Base-by-base conservation (phyloP, 1,140 invertebrate genomes). In the Theocolax elegans region DNA sequence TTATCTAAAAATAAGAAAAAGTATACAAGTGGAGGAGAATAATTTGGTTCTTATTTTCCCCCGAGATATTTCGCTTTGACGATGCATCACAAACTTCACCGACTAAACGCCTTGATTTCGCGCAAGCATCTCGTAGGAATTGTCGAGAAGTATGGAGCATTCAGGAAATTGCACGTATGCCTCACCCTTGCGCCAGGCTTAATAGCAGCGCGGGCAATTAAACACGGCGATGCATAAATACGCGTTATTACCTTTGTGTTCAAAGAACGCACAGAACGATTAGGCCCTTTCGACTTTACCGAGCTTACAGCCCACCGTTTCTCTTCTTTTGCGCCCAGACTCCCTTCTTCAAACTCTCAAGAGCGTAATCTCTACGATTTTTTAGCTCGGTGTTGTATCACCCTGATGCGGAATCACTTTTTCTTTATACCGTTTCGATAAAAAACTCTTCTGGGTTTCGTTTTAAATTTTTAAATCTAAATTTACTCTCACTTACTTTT, bases 241-340 rank as follows among this genome's bases (percentile, higher is more conserved):
- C 77, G 75, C 76, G 79, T 79, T 82, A 76, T 82, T 81, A 82
- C 79, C 79, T 79, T 79, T 79, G 73, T 62, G 74, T 72, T 80
- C 79, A 81, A 81, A 81, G 78, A 74, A 75, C 53, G 59, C 58
- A 44, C 72, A 60, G 72, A 69, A 53, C 77, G 75, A 78, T 80
- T 80, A 80, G 75, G 76, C 74, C 74, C 76, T 77, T 63, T 56
- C 63, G 60, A 46, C 59, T 56, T 64, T 63, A 38, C 12, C 27
- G 23, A 64, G 60, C 51, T 48, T 44, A 31, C 31, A 54, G 6
- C 29, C 19, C 25, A n/a, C 48, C n/a, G 29, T 23, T 60, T 17
- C 27, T 19, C 25, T 66, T 63, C 46, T 63, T 51, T 70, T 27
- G 1, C n/a, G 9, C 1, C 9, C 46, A 31, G 29, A 17, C 23